Conservation (phyloP, 2,888 invertebrate genomes). For the Pyrochroa serraticornis region DNA sequence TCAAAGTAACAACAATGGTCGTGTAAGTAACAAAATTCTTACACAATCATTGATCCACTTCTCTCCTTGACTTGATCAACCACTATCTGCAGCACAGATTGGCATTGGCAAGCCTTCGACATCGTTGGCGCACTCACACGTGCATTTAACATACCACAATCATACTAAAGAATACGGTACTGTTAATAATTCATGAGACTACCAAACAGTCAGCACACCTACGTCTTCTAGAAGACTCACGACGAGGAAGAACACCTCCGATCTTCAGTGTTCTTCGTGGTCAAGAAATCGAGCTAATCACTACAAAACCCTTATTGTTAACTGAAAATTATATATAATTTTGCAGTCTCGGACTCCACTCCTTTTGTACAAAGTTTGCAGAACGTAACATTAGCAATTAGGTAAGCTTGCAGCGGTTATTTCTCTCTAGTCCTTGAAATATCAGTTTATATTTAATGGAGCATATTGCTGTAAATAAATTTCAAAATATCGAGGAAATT, state of each 20-base stretch:
- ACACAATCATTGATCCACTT: constrained; percentile 47
- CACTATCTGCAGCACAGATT: constrained; percentile 34
- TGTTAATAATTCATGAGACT: constrained; percentile 18
- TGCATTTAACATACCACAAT: constrained; percentile 11
- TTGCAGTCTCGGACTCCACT: too few species aligned
- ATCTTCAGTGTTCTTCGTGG: not conserved
- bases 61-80: constrained; percentile 36
- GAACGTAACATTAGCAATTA: too few species aligned
- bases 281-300: too few species aligned
- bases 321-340: too few species aligned
- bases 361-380: too few species aligned
- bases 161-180: constrained; percentile 1
- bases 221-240: constrained; percentile 4
- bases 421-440: too few species aligned
- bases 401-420: too few species aligned
- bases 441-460: too few species aligned
- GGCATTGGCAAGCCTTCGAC: constrained; percentile 37
- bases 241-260: not conserved
- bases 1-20: constrained; percentile 20
- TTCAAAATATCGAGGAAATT: too few species aligned
- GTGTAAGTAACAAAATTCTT: constrained; percentile 37
- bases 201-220: constrained; percentile 11
- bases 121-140: constrained; percentile 23
- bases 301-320: too few species aligned
- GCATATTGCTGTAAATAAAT: too few species aligned